Base-by-base conservation (phyloP, 2,888 invertebrate genomes). In the Scelioninae gen. 1 region DNA sequence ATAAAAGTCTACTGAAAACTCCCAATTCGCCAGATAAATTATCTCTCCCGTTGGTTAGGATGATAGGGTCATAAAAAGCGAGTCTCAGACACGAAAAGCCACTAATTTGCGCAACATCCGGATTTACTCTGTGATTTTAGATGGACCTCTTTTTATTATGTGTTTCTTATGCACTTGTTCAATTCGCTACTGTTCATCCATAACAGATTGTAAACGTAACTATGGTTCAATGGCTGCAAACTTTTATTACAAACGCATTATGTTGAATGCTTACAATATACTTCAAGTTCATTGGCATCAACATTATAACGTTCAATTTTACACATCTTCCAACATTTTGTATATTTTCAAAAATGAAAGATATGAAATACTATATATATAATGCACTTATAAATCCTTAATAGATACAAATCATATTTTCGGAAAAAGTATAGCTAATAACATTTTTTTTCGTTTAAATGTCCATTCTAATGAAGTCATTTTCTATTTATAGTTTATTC, bases 161-260 rank as follows among this genome's bases (percentile, higher is more conserved):
- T 43, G 53, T 77, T 87, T 87, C 84, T 87, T 85, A 83, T 82
- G 56, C 76, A 74, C 83, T 84, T 81, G 81, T 58, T 85, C 84
- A 83, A 77, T 85, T 85, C 77, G 89, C 89, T 89, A 90, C 90
- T 86, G 89, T 90, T 90, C 89, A 88, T 87, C 88, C 90, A 88
- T 88, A 88, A 90, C 88, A 86, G 83, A 86, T 86, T 84, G 85
- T 81, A 84, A 86, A 85, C 81, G 78, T 84, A 68, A 79, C 83
- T 71, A 69, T 76, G 76, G 81, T 85, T 86, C 77, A 74, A 32
- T 62, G 58, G 72, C 83, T 83, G 82, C 85, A 34, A 77, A 86
- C 82, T 81, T 82, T 72, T 86, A 87, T 86, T 88, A 86, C 87
- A 75, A 72, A 66, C 82, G 69, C 82, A 63, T 65, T 82, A 83